Evolutionary conservation across 2,797 vertebrate species (phyloP).

Genomic region (Chaenodraco wilsoni): DNA sequence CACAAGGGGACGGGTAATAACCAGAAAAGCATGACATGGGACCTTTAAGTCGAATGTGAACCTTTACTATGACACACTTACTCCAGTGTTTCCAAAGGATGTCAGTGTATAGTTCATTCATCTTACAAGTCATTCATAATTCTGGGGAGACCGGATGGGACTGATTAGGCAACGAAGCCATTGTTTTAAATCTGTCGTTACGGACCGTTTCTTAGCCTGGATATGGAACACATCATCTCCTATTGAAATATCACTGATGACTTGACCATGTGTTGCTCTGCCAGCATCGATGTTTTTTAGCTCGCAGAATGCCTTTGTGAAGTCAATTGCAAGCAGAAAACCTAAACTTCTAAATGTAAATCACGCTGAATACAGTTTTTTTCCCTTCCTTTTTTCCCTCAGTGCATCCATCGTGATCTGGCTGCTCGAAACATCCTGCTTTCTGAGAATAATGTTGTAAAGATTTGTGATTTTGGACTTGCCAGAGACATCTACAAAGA

Average conservation of each 20-base stretch:
- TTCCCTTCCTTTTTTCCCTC: conserved; percentile 4
- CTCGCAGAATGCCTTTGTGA: conserved; percentile 12
- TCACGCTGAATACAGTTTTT: background rate
- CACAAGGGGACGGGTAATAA: too few relatives aligned
- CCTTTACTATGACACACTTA: conserved; percentile 10
- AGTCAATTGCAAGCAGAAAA: conserved; percentile 23
- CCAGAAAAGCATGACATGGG: too few relatives aligned
- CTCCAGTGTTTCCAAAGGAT: conserved; percentile 15
- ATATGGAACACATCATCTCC: conserved; percentile 58
- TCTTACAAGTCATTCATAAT: conserved; percentile 64
- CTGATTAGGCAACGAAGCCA: conserved; percentile 67
- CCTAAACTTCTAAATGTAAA: background rate
- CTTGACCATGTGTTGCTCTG: conserved; percentile 65
- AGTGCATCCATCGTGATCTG: conserved; percentile 95
- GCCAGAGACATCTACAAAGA: conserved; percentile 96
- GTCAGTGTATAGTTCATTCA: conserved; percentile 35
- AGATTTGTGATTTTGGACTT: conserved; percentile 95
- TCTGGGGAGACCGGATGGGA: conserved; percentile 61
- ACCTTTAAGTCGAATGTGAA: too few relatives aligned
- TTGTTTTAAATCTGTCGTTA: conserved; percentile 62
- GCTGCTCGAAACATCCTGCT: conserved; percentile 94
- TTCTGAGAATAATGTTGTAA: conserved; percentile 94
- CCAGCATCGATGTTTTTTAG: conserved; percentile 44
- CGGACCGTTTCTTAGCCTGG: conserved; percentile 41
- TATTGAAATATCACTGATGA: conserved; percentile 59